phyloP scores from a whole-genome alignment of 1,140 invertebrate genomes.

The Ostrea denselamellosa region DNA sequence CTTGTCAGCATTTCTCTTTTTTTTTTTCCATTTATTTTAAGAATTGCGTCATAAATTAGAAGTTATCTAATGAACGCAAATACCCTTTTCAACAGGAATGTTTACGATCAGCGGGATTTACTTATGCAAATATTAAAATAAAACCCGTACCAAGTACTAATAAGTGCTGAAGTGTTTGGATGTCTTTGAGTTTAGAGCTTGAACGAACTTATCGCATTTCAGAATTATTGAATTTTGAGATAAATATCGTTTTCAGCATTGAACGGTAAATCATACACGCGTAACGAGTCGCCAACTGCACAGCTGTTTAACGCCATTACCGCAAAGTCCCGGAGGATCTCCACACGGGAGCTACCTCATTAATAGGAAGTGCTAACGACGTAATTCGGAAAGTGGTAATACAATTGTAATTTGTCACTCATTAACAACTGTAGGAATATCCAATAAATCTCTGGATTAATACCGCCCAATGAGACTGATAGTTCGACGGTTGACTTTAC shows the following conservation, averaged over 20 bases:
- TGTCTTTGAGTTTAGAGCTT: background rate
- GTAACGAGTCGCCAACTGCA: background rate
- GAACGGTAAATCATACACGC: constrained; percentile 2
- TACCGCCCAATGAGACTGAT: constrained; percentile 3
- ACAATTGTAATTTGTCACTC: constrained; percentile 27
- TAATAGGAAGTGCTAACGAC: background rate
- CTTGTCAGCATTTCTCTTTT: background rate
- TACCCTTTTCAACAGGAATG: background rate
- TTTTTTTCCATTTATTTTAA: background rate
- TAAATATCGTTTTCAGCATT: constrained; percentile 23
- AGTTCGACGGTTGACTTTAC: background rate
- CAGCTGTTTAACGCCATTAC: background rate
- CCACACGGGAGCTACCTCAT: background rate
- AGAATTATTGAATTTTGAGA: constrained; percentile 31
- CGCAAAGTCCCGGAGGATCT: background rate
- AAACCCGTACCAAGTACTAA: background rate
- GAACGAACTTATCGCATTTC: constrained; percentile 14
- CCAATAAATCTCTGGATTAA: background rate
- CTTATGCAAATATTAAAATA: background rate
- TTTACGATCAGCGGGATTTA: constrained; percentile 20
- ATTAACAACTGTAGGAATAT: constrained; percentile 12
- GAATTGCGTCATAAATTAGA: constrained; percentile 2
- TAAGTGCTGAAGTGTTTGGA: background rate
- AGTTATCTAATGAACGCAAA: background rate
- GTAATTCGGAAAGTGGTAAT: constrained; percentile 8